Conservation (phyloP, 2,797 vertebrate species). For the Psittacula echo region DNA sequence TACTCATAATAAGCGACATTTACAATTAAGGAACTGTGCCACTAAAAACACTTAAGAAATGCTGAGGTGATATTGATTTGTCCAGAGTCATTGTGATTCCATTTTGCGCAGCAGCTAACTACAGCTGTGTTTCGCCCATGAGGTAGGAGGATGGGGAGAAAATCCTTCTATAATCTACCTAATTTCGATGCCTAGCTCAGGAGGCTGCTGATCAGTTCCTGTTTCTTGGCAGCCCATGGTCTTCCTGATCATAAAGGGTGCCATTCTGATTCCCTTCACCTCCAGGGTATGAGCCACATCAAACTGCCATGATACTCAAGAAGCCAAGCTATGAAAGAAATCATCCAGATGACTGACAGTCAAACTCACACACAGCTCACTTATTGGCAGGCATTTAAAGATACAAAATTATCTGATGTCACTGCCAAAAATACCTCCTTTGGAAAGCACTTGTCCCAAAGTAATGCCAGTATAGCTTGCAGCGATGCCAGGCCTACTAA, state of each 20-base stretch:
- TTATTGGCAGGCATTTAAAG: slow-evolving; percentile 2
- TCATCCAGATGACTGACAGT: neutral
- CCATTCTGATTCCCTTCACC: neutral
- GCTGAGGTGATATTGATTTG: neutral
- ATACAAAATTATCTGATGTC: neutral
- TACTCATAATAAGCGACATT: neutral
- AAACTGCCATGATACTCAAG: neutral
- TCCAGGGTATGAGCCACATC: neutral
- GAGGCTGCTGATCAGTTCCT: neutral
- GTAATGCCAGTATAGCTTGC: neutral
- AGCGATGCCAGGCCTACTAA: neutral
- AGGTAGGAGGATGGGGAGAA: neutral
- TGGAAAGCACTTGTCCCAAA: neutral
- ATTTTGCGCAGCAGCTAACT: neutral
- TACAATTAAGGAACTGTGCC: neutral
- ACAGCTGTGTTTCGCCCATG: neutral
- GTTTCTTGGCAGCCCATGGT: neutral
- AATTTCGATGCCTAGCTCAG: accelerated
- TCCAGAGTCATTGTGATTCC: neutral
- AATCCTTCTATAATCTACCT: neutral
- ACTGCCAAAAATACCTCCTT: slow-evolving; percentile 37
- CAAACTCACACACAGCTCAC: neutral
- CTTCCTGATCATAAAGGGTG: neutral
- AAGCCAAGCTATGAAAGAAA: neutral
- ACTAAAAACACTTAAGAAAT: neutral